Evolutionary conservation across 2,888 invertebrate species (phyloP), one percentile per base, ranked within the genome.

Genomic region (Aquatica leii): DNA sequence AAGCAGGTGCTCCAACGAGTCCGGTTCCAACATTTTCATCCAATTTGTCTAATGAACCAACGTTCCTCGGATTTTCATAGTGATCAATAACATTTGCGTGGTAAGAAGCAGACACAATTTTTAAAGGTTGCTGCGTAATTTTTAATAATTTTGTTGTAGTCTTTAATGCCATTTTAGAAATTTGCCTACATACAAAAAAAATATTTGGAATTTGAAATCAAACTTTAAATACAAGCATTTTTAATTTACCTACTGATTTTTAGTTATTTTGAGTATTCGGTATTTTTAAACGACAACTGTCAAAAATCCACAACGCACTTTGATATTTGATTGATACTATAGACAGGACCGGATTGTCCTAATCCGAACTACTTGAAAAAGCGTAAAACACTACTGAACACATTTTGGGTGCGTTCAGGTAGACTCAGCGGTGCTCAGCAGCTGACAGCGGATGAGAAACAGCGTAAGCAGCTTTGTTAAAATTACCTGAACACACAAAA

Each of bases 1-100:
- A 99, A 14, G 99, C 98, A 1, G 99, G 99, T 2, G 99, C 99
- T 17, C 99, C 99, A 9, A 99, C 99, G 4, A 99, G 85, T 0
- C 99, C 99, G 1, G 99, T 99, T 0, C 99, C 99, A 24, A 99
- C 98, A 73, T 86, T 92, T 66, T 87, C 87, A 74, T 98, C 96
- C 77, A 93, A 91, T 81, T 99, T 99, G 80, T 99, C 95, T 73
- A 99, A 78, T 0, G 98, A 95, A 0, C 99, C 99, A 58, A 99
- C 98, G 84, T 99, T 99, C 63, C 98, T 88, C 0, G 99, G 99
- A 82, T 99, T 99, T 83, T 99, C 98, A 81, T 99, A 99, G 80
- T 99, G 99, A 80, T 99, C 99, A 73, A 99, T 88, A 81, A 93
- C 93, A 78, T 92, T 92, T 62, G 89, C 89, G 78, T 93, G 93